Evolutionary conservation across 2,113 vertebrate genomes (phyloP).

Genomic region (Psettodes erumei): DNA sequence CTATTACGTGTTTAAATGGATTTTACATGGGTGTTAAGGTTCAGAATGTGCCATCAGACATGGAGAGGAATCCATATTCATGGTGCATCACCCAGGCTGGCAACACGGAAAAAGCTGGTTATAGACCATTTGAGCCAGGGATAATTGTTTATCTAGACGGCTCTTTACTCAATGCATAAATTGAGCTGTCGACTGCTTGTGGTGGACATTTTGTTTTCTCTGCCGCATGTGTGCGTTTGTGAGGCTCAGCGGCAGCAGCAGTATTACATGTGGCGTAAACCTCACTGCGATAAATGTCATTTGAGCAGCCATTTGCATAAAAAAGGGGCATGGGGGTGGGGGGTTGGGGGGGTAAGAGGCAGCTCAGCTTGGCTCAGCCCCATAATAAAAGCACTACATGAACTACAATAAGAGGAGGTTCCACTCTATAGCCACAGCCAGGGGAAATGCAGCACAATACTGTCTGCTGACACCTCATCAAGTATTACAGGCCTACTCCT

Average conservation of each 20-base stretch:
- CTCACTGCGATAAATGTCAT: conserved; percentile 74
- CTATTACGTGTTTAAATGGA: conserved; percentile 84
- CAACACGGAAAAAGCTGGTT: conserved; percentile 63
- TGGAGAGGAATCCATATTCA: conserved; percentile 81
- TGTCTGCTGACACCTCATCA: neutral
- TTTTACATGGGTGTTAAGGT: conserved; percentile 82
- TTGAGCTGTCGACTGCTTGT: conserved; percentile 70
- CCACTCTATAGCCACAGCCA: conserved; percentile 1
- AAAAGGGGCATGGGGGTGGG: conserved; percentile 54
- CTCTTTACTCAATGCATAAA: conserved; percentile 72
- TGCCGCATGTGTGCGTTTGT: neutral
- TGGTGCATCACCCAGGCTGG: conserved; percentile 50
- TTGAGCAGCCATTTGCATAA: conserved; percentile 78
- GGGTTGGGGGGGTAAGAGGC: conserved; percentile 47
- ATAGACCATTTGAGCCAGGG: conserved; percentile 69
- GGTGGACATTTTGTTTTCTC: conserved; percentile 81
- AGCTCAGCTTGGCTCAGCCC: conserved; percentile 27
- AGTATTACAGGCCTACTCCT: neutral
- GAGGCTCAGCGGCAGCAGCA: conserved; percentile 19
- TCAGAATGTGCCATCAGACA: conserved; percentile 77
- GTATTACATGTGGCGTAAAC: conserved; percentile 59
- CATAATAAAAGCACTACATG: conserved; percentile 61
- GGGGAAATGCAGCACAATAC: conserved; percentile 2
- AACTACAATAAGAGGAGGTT: conserved; percentile 47
- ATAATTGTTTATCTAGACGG: conserved; percentile 79